Percentiles rank a stretch among this genome's conserved stretches.
These are phyloP conservation scores for Spodoptera frugiperda DNA, from an alignment of 1,140 invertebrate species.

Conservation along the genomic window DNA sequence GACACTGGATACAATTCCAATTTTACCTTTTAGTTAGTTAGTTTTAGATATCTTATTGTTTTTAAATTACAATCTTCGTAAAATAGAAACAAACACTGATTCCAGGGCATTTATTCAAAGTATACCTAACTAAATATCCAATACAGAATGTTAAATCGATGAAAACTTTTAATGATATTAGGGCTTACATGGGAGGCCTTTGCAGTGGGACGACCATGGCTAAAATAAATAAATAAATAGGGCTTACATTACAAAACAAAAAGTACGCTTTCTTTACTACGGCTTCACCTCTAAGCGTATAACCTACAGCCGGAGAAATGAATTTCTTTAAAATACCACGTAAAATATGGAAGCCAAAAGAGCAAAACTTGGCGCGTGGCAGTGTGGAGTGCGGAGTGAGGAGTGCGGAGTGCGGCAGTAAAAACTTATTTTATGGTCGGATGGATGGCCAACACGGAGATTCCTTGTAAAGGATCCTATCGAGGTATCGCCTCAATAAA, in stretches of 20 bases:
- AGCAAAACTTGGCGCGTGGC: constrained; percentile 42
- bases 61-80: too few relatives aligned
- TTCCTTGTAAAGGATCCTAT: constrained; percentile 54
- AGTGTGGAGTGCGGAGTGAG: constrained; percentile 26
- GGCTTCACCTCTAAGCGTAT: neutral
- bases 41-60: too few relatives aligned
- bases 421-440: constrained; percentile 59
- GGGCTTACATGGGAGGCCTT: too few relatives aligned
- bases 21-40: too few relatives aligned
- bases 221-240: too few relatives aligned
- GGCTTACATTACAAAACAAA: neutral
- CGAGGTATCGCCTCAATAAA: constrained; percentile 66
- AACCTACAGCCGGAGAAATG: constrained; percentile 22
- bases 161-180: neutral
- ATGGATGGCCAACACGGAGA: constrained; percentile 36
- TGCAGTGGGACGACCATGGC: too few relatives aligned
- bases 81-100: too few relatives aligned
- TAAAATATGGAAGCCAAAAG: constrained; percentile 38
- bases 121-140: too few relatives aligned
- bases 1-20: too few relatives aligned
- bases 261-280: neutral
- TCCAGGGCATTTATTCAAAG: too few relatives aligned
- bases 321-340: constrained; percentile 26
- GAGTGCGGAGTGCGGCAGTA: constrained; percentile 46
- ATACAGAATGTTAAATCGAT: neutral